Conservation (phyloP, 2,888 invertebrate genomes). For the Thysanoteuthis rhombus region DNA sequence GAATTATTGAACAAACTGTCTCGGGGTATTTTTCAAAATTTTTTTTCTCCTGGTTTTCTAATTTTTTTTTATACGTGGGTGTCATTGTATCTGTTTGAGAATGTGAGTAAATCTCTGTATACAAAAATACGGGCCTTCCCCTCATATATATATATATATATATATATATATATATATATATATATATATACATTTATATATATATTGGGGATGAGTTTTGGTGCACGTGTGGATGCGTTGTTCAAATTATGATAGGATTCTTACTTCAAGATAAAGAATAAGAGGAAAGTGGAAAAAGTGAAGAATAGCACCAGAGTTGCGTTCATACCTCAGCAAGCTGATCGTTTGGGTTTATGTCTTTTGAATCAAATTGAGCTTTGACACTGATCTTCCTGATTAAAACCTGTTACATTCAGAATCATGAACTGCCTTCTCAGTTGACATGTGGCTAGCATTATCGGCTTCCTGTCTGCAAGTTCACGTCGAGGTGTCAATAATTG, state of each 20-base stretch:
- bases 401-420: not conserved
- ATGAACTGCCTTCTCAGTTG: not conserved
- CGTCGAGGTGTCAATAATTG: not conserved
- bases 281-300: no score
- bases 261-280: no score
- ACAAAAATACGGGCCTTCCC: no score
- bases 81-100: no score
- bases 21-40: no score
- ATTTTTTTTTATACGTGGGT: no score
- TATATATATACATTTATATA: not conserved
- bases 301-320: not conserved
- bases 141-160: not conserved
- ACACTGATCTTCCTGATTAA: not conserved
- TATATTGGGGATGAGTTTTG: no score
- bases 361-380: not conserved
- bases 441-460: not conserved
- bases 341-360: not conserved
- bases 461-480: not conserved
- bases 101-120: no score
- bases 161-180: not conserved
- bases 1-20: no score
- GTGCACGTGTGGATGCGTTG: no score
- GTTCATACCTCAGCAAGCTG: not conserved
- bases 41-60: no score
- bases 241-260: no score